Evolutionary conservation across 2,888 invertebrate species (phyloP), one percentile per base, ranked within the genome.

Genomic region (Leucania comma): DNA sequence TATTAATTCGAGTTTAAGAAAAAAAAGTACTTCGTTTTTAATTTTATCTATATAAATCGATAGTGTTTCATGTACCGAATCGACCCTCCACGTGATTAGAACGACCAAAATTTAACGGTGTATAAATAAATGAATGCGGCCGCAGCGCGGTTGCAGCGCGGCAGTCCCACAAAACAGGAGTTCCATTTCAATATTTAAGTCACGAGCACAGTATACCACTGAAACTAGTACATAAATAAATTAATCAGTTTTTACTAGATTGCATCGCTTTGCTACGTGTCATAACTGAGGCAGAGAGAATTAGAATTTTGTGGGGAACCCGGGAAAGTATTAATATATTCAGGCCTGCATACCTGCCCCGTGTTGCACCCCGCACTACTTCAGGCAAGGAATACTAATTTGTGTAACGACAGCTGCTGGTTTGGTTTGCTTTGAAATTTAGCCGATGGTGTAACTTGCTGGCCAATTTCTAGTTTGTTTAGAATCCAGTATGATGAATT

Each of bases 271-370:
- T 3, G 29, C 57, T 32, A 29, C 38, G 59, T 56, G 24, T 60
- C 54, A 71, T 58, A 63, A 58, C 42, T 6, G 26, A 10, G 32
- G 51, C 53, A 12, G 46, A 42, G 50, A 2, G n/a, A 35, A 24
- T 35, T 46, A 54, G 58, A 65, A 66, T 57, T 48, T 66, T 56
- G 77, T 50, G 50, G 65, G 51, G 64, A 79, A 65, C 57, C 29
- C 35, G 50, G 46, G 61, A 69, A 82, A 80, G 80, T 82, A 82
- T 80, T 82, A 76, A 82, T 81, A 80, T 80, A 82, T 83, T 82
- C 80, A 63, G 60, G 29, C 51, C 46, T 72, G 24, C 58, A 76
- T 70, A 82, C 83, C 83, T 80, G 80, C 76, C 9, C 50, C 20
- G 38, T n/a, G 32, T 53, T 48, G 22, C 75, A 20, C 48, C 48